Evolutionary conservation across 2,113 vertebrate genomes (phyloP), one percentile per base, ranked within the genome.

Genomic region (Rhabdomys dilectus): DNA sequence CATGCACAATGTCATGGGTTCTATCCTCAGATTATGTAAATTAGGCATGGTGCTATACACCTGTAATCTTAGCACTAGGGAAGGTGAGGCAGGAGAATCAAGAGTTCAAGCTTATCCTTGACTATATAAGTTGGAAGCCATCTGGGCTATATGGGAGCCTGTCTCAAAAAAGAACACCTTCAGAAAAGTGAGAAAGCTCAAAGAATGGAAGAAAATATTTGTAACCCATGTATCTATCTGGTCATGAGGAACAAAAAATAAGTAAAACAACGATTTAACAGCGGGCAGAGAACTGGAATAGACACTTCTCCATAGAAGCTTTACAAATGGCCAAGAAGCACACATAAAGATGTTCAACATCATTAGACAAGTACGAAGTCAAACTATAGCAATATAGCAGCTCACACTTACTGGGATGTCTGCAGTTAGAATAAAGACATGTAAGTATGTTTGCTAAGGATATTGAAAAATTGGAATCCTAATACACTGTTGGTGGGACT

Each of bases 161-260:
- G 31, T 34, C 34, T 62, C 58, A 36, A 34, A 84, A 31, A 4
- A 68, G 9, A 22, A 73, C 6, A 53, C 56, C 51, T 53, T n/a
- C 45, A 85, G 70, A 60, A 91, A 77, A 48, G 36, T 58, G 15
- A 60, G 62, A 94, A 72, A 76, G 68, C 3, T 81, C 9, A 86
- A n/a, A 66, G 16, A 95, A 73, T 45, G 6, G 21, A 68, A 89
- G 88, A 94, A 87, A 92, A 60, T 39, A 89, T 56, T 70, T 94
- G 24, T 10, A 82, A 92, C 42, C 6, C 45, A 87, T 19, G 4
- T 60, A 53, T 51, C 7, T 60, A 42, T 51, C 7, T 84, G 36
- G 6, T 75, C 66, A 36, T 4, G 42, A 10, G 29, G 58, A 88
- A 45, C 45, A 45, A 2, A 42, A 58, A 75, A 58, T 39, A 88